Evolutionary conservation across 2,888 invertebrate species (phyloP).

Genomic region (Ochlodes sylvanus): DNA sequence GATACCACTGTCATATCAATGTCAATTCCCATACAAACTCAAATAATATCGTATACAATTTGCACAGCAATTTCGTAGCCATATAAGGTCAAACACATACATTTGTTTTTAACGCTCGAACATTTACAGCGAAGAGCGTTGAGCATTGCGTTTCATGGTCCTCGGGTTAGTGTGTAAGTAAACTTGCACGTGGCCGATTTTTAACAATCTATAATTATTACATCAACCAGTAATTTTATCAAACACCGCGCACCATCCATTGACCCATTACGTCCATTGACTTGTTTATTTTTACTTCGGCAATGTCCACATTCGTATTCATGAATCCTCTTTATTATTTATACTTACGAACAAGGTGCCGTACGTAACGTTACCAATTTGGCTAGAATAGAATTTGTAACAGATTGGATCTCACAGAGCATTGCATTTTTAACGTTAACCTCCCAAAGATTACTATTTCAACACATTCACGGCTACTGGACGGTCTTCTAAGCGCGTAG

Average conservation of each 20-base stretch:
- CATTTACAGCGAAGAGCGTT: too few species aligned
- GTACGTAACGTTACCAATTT: conserved; percentile 6
- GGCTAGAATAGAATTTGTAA: neutral
- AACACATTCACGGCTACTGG: neutral
- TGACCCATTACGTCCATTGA: neutral
- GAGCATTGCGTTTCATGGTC: too few species aligned
- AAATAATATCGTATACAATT: too few species aligned
- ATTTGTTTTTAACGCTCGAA: too few species aligned
- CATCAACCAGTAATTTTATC: neutral
- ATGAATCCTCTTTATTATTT: conserved; percentile 6
- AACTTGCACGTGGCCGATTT: too few species aligned
- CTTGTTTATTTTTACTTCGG: conserved; percentile 2
- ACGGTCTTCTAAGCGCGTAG: neutral
- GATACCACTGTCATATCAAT: too few species aligned
- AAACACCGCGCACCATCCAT: too few species aligned
- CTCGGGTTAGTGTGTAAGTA: too few species aligned
- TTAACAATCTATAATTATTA: too few species aligned
- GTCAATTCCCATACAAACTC: too few species aligned
- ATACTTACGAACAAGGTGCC: conserved; percentile 7
- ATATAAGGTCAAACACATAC: too few species aligned
- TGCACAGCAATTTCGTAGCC: too few species aligned
- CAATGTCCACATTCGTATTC: conserved; percentile 4
- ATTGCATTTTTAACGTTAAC: conserved; percentile 11
- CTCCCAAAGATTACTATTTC: neutral
- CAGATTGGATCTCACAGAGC: conserved; percentile 2